Base-by-base conservation (phyloP, 1,140 invertebrate genomes). In the Drosophila quadrilineata region DNA sequence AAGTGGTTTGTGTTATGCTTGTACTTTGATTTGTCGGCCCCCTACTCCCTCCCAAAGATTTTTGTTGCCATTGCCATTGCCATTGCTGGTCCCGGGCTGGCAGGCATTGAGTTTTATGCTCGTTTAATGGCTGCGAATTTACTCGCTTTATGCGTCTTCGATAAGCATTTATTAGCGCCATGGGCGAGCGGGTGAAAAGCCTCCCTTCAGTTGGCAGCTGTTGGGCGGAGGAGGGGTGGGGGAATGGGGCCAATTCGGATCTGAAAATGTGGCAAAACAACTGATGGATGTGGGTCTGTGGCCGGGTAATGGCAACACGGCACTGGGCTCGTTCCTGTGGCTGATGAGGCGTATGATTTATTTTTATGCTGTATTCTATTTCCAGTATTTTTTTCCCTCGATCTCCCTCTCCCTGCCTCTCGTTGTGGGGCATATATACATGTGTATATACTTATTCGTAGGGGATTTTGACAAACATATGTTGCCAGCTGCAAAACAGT, bases 111-210 rank as follows among this genome's bases (percentile, higher is more conserved):
- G 73, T 82, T 82, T 82, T 82, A 82, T 82, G 77, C 77, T 70
- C 77, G 77, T 82, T 82, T 82, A 82, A 82, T 82, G 77, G 77
- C 73, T 82, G 79, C 77, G 77, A 82, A 82, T 82, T 82, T 82
- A 82, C 79, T 82, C 77, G 77, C 77, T 82, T 84, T 82, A 82
- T 82, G 77, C 77, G 73, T 82, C 77, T 82, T 82, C 77, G 77
- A 82, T 82, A 82, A 82, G 77, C 77, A 82, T 82, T 82, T 82
- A 82, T 82, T 82, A 82, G 77, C 77, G 74, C 77, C 73, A 77
- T 73, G 69, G 63, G 62, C 63, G 10, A 26, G 16, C 6, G 21
- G 12, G 6, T n/a, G n/a, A n/a, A n/a, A 2, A 14, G 28, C 1
- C n/a, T n/a, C n/a, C n/a, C n/a, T n/a, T n/a, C 2, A 5, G 40